phyloP scores from a whole-genome alignment of 2,888 invertebrate species.

The Pogonocherus hispidulus region DNA sequence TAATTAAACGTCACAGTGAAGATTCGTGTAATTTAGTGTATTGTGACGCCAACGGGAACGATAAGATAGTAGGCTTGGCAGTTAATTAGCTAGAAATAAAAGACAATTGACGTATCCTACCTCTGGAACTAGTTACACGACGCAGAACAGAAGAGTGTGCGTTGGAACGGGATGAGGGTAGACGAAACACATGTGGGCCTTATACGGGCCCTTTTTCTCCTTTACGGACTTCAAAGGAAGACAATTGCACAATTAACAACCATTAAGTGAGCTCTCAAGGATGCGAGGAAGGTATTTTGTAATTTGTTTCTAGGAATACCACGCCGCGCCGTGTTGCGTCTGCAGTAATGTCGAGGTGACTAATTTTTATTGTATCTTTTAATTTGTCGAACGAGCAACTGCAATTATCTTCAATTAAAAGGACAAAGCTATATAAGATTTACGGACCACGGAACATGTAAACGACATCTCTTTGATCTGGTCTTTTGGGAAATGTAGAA shows the following conservation, averaged over 20 bases:
- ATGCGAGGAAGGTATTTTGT: slow-evolving; percentile 36
- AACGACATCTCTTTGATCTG: neutral
- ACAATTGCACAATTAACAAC: slow-evolving; percentile 47
- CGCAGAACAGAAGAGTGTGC: slow-evolving; percentile 14
- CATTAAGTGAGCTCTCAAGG: slow-evolving; percentile 39
- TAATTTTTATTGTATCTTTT: slow-evolving; percentile 32
- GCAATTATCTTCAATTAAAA: slow-evolving; percentile 6
- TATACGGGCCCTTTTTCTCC: slow-evolving; percentile 30
- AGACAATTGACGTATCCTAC: slow-evolving; percentile 33
- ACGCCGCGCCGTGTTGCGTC: slow-evolving; percentile 20
- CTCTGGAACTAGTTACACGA: slow-evolving; percentile 15
- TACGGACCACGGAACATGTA: neutral
- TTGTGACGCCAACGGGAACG: slow-evolving; percentile 24
- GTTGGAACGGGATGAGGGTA: slow-evolving; percentile 28
- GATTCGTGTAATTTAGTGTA: slow-evolving; percentile 41
- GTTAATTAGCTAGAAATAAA: slow-evolving; percentile 34
- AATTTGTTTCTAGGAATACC: slow-evolving; percentile 38
- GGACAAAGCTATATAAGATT: neutral
- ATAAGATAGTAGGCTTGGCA: slow-evolving; percentile 31
- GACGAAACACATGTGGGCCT: slow-evolving; percentile 26
- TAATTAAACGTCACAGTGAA: slow-evolving; percentile 34
- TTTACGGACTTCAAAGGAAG: slow-evolving; percentile 37
- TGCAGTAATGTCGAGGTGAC: slow-evolving; percentile 13
- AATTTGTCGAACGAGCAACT: slow-evolving; percentile 25
- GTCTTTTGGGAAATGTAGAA: neutral